Conservation (phyloP, 2,888 invertebrate genomes). For the Adelphocoris suturalis region DNA sequence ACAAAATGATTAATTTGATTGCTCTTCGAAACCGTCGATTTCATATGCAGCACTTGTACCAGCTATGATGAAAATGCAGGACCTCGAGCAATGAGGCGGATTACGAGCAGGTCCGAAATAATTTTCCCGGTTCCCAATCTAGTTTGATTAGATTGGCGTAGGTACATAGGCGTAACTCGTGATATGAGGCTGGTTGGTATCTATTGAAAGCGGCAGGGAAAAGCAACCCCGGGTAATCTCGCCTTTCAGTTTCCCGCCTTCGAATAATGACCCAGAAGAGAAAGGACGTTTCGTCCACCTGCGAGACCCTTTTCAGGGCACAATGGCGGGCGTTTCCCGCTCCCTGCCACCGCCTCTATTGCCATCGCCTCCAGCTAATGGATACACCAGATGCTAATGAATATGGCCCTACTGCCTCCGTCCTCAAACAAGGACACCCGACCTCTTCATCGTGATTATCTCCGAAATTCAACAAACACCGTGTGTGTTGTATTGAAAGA, state of each 20-base stretch:
- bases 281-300: conserved; percentile 36
- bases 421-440: neutral
- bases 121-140: no score
- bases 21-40: no score
- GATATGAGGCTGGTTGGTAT: neutral
- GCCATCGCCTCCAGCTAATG: conserved; percentile 8
- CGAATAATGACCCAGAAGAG: neutral
- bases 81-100: no score
- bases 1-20: no score
- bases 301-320: conserved; percentile 34
- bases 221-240: neutral
- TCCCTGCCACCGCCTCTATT: neutral
- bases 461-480: neutral
- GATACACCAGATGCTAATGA: conserved; percentile 31
- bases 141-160: no score
- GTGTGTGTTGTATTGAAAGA: neutral
- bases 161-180: no score
- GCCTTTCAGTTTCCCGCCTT: neutral
- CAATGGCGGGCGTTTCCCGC: neutral
- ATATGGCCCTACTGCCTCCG: neutral
- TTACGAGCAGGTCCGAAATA: no score
- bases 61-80: no score
- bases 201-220: neutral
- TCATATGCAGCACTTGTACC: no score
- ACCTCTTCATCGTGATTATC: conserved; percentile 15